These are phyloP conservation scores for Empidonax alnorum DNA, from an alignment of 2,113 vertebrate species.

Conservation along the genomic window DNA sequence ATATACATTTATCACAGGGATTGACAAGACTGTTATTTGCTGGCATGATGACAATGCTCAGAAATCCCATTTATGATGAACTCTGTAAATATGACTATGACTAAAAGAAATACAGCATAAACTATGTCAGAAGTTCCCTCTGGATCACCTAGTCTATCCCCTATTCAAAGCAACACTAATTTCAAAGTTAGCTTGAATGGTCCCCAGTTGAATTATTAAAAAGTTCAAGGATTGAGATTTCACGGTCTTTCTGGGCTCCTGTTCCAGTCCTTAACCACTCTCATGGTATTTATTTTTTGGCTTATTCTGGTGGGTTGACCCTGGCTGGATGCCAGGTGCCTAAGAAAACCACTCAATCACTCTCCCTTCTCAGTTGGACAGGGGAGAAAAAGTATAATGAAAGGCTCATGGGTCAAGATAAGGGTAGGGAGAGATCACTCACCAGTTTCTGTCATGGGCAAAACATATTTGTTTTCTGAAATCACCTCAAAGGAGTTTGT, in stretches of 20 bases:
- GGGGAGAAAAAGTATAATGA: not conserved
- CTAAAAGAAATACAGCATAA: not conserved
- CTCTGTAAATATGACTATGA: not conserved
- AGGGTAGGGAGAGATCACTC: not conserved
- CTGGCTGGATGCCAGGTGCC: not conserved
- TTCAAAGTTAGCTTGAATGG: not conserved
- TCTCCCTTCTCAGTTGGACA: too few species aligned
- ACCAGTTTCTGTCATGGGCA: too few species aligned
- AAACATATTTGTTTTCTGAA: not conserved
- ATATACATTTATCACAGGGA: not conserved
- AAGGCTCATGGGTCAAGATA: not conserved
- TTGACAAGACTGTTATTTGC: not conserved
- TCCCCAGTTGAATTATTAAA: not conserved
- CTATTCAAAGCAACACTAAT: not conserved
- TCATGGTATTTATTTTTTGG: not conserved
- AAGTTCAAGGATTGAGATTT: not conserved
- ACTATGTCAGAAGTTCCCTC: not conserved
- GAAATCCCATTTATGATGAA: not conserved
- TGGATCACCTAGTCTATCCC: not conserved
- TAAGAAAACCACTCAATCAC: not conserved
- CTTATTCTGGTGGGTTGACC: not conserved
- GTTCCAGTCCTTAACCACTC: not conserved
- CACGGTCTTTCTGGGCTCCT: not conserved
- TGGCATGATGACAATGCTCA: not conserved
- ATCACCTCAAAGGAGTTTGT: not conserved